Evolutionary conservation across 2,797 vertebrate species (phyloP), one percentile per base, ranked within the genome.

Genomic region (Acestrorhynchus altus): DNA sequence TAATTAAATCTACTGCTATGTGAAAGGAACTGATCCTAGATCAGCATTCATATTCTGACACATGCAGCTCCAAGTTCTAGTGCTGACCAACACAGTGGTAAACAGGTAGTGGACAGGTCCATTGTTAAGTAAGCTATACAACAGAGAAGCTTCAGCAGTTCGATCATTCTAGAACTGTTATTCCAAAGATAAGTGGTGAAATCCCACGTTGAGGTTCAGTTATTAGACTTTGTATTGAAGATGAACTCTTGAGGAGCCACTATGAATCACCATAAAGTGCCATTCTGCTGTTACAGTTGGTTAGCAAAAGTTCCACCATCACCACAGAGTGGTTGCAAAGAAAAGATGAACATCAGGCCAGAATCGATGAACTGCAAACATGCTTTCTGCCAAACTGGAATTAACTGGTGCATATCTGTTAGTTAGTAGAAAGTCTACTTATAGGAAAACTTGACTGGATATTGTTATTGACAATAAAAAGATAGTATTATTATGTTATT

Each of bases 401-500:
- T 95, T 91, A 91, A 84, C 90, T 96, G 95, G 94, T 95, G 91
- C 90, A 90, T 93, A 91, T 89, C 87, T 95, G 90, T 96, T 95
- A 96, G 94, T 94, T 96, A 95, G 94, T 93, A 93, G 90, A 92
- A 94, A 90, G 92, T 90, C 89, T 91, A 95, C 94, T 94, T 93
- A 94, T 94, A 92, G 90, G 90, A 93, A 97, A 95, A 97, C 96
- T 97, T 98, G 97, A 98, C 98, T 99, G 96, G 96, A 98, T 97
- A 95, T 96, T 96, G 91, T 95, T 96, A 94, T 78, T 94, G 93
- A 91, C 91, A 92, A 86, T 90, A 94, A 92, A 88, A 90, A 87
- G 70, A 87, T 92, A 90, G 90, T 92, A 95, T 94, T 96, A 94
- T 87, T 95, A 91, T 94, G 90, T 93, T 95, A 94, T 96, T 96